Base-by-base conservation (phyloP, 2,888 invertebrate species). In the Amphimallon solstitiale region DNA sequence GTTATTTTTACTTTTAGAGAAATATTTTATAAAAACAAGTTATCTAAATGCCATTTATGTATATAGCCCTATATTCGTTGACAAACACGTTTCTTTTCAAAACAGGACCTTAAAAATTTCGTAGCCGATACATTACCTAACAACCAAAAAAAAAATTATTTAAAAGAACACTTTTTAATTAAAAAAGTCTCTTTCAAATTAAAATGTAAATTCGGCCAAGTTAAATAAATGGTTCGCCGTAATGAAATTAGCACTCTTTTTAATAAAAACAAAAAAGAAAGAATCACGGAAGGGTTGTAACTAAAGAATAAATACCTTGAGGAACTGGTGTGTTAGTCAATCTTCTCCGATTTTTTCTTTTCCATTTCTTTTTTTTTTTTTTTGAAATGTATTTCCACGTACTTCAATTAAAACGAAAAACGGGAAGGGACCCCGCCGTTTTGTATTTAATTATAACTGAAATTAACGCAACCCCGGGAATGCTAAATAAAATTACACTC, bases 381-480 rank as follows among this genome's bases (percentile, higher is more conserved):
- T 70, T 70, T 68, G 60, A 66, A 69, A 68, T 70, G 66, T 68
- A 65, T 63, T 66, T 67, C 65, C 66, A 69, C 67, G 69, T 67
- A 73, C 70, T 71, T 69, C 68, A 73, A 73, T 71, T 72, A 72
- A 72, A 71, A 68, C 68, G 67, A 70, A 71, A 72, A 43, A 34
- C 15, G 56, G 43, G 43, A 29, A 17, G 54, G 10, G 19, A 45
- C 67, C 70, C 69, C 71, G 70, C 69, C 71, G 71, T 74, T 72
- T 72, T 71, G 71, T 74, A 72, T 74, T 74, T 74, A 74, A 74
- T 74, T 72, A 74, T 72, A 51, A 70, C 71, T 67, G 72, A 72
- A 74, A 72, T 74, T 74, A 72, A 74, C 72, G 71, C 74, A 72
- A 72, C 73, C 69, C 66, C 14, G 67, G 71, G 71, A 71, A 73